A percentile compares a stretch with the other conserved stretches of the same genome.
phyloP scores from a whole-genome alignment of 2,113 vertebrate species.

The Oryzias melastigma region DNA sequence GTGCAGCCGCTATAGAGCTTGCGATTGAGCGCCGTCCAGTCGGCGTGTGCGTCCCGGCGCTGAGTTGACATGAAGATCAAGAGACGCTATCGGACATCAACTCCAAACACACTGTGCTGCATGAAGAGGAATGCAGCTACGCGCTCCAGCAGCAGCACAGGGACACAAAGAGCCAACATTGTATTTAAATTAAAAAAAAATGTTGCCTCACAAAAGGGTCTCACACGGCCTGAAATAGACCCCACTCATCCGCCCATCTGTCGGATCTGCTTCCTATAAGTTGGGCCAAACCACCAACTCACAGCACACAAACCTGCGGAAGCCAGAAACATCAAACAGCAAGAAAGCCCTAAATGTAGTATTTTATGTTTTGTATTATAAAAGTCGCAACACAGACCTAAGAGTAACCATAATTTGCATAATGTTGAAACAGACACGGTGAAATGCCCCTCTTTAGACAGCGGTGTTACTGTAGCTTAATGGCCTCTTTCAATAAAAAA shows the following conservation, averaged over 20 bases:
- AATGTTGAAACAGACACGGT: too few relatives aligned
- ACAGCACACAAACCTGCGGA: slow-evolving; percentile 1
- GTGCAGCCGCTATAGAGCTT: slow-evolving; percentile 30
- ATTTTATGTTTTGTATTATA: too few relatives aligned
- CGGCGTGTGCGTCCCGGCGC: slow-evolving; percentile 5
- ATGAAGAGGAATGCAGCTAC: slow-evolving; percentile 52
- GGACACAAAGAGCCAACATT: slow-evolving; percentile 62
- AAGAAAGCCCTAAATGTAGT: neutral
- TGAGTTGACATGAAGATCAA: slow-evolving; percentile 32
- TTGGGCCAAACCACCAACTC: slow-evolving; percentile 31
- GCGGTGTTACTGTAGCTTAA: too few relatives aligned
- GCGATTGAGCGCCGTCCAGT: neutral
- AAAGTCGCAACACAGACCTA: too few relatives aligned
- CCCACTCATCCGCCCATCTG: slow-evolving; percentile 40
- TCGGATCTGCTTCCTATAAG: slow-evolving; percentile 60
- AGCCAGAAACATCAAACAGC: neutral
- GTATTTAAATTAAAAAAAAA: slow-evolving; percentile 67
- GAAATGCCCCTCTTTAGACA: too few relatives aligned
- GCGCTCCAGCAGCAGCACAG: slow-evolving; percentile 30
- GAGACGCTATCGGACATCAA: slow-evolving; percentile 24
- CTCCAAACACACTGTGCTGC: slow-evolving; percentile 17
- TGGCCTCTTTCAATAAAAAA: too few relatives aligned
- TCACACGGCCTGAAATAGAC: slow-evolving; percentile 55
- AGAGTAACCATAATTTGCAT: too few relatives aligned
- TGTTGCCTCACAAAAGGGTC: slow-evolving; percentile 70